These are phyloP conservation scores for Apis mellifera DNA, from an alignment of 1,140 invertebrate genomes.

Conservation along the genomic window Amel_HAv3.1 CM009939.2:6157001-6157500, in stretches of 20 bases:
- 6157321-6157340: slow-evolving; percentile 3
- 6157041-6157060: background rate
- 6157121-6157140: background rate
- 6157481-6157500: background rate
- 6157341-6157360: slow-evolving; percentile 13
- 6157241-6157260: background rate
- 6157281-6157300: background rate
- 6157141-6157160: background rate
- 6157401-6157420: slow-evolving; percentile 20
- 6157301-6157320: background rate
- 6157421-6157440: background rate
- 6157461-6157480: background rate
- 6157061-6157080: background rate
- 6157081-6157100: background rate
- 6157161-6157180: background rate
- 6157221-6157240: background rate
- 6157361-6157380: background rate
- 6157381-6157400: background rate
- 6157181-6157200: background rate
- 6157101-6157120: background rate
- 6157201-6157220: background rate
- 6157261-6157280: background rate
- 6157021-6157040: background rate
- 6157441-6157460: background rate
- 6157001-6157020: too few species aligned